Base-by-base conservation (phyloP, 23 tunicate genomes). In the Oikopleura albicans region DNA sequence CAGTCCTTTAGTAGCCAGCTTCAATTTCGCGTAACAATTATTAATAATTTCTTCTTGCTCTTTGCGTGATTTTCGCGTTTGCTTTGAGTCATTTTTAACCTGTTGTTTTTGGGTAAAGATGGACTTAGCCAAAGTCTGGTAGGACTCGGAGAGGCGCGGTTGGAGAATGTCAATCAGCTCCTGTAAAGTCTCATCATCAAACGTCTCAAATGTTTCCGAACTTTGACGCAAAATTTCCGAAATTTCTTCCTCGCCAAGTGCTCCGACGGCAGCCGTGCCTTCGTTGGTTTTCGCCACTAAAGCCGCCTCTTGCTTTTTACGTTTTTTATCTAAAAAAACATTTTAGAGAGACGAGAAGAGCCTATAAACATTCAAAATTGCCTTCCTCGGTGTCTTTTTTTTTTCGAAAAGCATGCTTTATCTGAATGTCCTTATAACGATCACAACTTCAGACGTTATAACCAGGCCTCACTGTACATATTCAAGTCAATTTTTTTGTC, bases 11-110 rank as follows among this genome's bases (percentile, higher is more conserved):
- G 28, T 4, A 29, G 4, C 28, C 4, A 71, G 79, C 37, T 71
- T 16, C 35, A 71, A 37, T 71, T 71, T 71, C 4, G 34, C 27
- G 79, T 12, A 71, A 29, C 79, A 71, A 71, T 71, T 71, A 37
- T 71, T 71, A 37, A 71, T 71, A 2, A 12, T 12, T 71, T 71
- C 79, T 71, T 71, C 79, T 71, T 71, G 79, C 79, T 71, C 79
- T 71, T 71, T 71, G 28, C 79, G 79, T 22, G 79, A 12, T 29
- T 71, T 71, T 49, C 63, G 12, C 22, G 22, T 22, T 49, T 49
- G 63, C 35, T 71, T 71, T 29, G 79, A 16, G 79, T 71, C 79
- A 71, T 71, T 71, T 29, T 71, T 16, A 16, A 29, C 79, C 31
- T 71, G 79, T 29, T 71, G 79, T 37, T 71, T 71, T 2, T 16